Conservation (phyloP, 2,888 invertebrate species). For the Apoda limacodes region DNA sequence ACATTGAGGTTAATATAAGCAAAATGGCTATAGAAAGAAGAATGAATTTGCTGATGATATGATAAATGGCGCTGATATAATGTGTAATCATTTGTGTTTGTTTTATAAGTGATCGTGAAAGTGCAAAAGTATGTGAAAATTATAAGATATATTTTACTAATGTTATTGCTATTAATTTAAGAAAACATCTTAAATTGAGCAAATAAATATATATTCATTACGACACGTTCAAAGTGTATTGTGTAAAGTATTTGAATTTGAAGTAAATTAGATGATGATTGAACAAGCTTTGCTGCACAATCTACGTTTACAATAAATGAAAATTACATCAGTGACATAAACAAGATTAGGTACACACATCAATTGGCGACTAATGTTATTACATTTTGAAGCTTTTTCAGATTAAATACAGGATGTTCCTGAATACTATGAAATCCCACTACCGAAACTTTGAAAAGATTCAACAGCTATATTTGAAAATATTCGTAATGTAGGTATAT, state of each 20-base stretch:
- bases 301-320: slow-evolving; percentile 43
- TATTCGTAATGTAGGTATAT: too few relatives aligned
- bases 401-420: too few relatives aligned
- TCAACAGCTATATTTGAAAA: too few relatives aligned
- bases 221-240: slow-evolving; percentile 35
- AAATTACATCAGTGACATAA: slow-evolving; percentile 32
- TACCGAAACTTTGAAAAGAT: too few relatives aligned
- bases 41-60: slow-evolving; percentile 24
- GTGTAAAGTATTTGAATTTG: slow-evolving; percentile 47
- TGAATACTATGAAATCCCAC: too few relatives aligned
- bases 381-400: slow-evolving; percentile 27
- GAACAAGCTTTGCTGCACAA: slow-evolving; percentile 58
- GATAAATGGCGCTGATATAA: too few relatives aligned
- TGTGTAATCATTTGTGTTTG: neutral
- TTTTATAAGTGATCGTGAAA: neutral
- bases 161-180: slow-evolving; percentile 24
- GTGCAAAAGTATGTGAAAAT: slow-evolving; percentile 17
- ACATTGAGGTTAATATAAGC: slow-evolving; percentile 39
- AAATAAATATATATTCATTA: slow-evolving; percentile 25
- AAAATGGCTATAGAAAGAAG: slow-evolving; percentile 28
- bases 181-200: slow-evolving; percentile 59
- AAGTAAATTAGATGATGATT: slow-evolving; percentile 58
- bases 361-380: neutral
- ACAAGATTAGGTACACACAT: slow-evolving; percentile 49
- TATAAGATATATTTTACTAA: slow-evolving; percentile 15